phyloP scores from a whole-genome alignment of 2,113 vertebrate species.

The Puffinus mauretanicus region DNA sequence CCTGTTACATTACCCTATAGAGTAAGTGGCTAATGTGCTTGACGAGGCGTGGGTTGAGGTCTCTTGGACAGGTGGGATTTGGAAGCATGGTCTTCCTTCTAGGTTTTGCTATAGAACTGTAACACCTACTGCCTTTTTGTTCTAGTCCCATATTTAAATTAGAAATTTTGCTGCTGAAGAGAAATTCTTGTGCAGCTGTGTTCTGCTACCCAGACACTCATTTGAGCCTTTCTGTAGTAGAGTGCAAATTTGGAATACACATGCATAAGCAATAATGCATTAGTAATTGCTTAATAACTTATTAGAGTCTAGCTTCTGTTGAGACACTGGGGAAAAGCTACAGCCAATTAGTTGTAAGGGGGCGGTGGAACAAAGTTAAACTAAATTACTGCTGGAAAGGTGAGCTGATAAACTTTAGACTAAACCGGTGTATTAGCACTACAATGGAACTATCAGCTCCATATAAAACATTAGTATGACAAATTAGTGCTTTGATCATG shows the following conservation, averaged over 20 bases:
- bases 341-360: conserved; percentile 55
- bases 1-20: neutral
- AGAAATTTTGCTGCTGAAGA: neutral
- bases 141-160: neutral
- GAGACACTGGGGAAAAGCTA: conserved; percentile 25
- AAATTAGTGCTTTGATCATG: conserved; percentile 85
- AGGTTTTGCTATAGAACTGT: neutral
- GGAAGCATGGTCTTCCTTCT: neutral
- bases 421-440: conserved; percentile 59
- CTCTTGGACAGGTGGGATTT: neutral
- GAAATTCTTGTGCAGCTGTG: neutral
- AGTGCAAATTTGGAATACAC: neutral
- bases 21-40: neutral
- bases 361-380: conserved; percentile 44
- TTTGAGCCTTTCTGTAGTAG: neutral
- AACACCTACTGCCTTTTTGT: neutral
- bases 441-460: conserved; percentile 78
- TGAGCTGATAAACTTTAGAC: conserved; percentile 48
- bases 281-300: conserved; percentile 47
- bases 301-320: conserved; percentile 2
- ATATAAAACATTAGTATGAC: conserved; percentile 82
- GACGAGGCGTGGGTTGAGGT: neutral
- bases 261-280: conserved; percentile 15
- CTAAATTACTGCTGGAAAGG: conserved; percentile 50
- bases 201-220: neutral